Percentiles rank a stretch among this genome's conserved stretches.
Conservation (phyloP, 1,140 invertebrate genomes). For the Yoshiicerus persimilis region DNA sequence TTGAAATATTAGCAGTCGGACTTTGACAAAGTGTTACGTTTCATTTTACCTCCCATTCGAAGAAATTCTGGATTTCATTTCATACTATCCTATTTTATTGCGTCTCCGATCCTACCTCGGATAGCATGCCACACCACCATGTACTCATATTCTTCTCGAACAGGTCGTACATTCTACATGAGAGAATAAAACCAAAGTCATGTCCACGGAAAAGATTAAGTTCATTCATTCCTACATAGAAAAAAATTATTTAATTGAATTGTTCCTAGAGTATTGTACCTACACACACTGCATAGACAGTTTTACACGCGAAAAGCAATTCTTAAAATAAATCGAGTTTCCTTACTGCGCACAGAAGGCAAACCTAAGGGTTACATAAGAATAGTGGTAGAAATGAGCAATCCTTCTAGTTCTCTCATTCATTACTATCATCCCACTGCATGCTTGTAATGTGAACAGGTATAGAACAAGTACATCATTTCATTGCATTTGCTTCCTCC, state of each 20-base stretch:
- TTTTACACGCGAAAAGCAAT: background rate
- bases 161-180: too few species aligned
- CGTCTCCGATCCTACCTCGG: background rate
- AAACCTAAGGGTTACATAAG: too few species aligned
- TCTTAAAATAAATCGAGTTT: background rate
- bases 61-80: background rate
- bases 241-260: background rate
- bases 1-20: background rate
- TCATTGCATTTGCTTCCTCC: too few species aligned
- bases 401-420: too few species aligned
- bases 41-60: background rate
- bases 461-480: too few species aligned
- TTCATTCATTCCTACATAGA: background rate
- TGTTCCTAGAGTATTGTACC: background rate
- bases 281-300: background rate
- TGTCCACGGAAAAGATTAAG: background rate
- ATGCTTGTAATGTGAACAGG: too few species aligned
- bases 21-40: background rate
- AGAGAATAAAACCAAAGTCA: background rate
- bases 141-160: background rate
- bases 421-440: too few species aligned
- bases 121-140: background rate
- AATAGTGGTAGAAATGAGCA: too few species aligned
- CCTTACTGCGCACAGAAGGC: background rate
- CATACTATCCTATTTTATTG: background rate